These are phyloP conservation scores for Ptilonorhynchus violaceus DNA, from an alignment of 2,113 vertebrate species.

Conservation along the genomic window DNA sequence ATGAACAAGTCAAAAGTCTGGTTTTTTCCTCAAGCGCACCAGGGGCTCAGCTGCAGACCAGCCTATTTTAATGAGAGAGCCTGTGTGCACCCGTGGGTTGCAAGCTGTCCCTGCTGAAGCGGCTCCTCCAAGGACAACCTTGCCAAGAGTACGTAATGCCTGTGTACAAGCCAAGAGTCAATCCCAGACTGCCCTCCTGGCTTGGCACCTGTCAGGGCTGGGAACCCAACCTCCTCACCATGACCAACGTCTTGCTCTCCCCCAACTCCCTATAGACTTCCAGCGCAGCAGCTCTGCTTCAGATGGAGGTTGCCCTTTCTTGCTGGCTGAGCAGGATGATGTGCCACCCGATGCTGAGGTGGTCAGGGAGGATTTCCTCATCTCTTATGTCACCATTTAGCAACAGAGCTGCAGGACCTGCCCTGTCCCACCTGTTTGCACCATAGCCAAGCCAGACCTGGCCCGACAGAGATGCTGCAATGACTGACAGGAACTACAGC, in stretches of 20 bases:
- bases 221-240: background rate
- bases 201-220: background rate
- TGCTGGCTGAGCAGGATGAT: background rate
- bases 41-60: background rate
- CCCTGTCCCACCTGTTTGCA: background rate
- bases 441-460: background rate
- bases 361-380: background rate
- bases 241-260: fast-evolving
- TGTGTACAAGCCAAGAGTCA: background rate
- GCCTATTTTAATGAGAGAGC: background rate
- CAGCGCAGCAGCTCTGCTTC: background rate
- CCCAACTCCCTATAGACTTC: background rate
- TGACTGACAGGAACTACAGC: background rate
- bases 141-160: fast-evolving
- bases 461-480: background rate
- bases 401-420: background rate
- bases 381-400: background rate
- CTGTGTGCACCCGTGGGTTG: background rate
- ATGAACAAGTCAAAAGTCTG: background rate
- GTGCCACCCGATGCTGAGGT: fast-evolving
- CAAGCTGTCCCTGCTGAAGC: background rate
- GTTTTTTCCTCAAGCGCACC: background rate
- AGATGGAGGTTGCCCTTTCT: background rate
- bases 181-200: background rate
- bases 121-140: background rate